Evolutionary conservation across 2,888 invertebrate genomes (phyloP).

Genomic region (Muschampia plurimacula): DNA sequence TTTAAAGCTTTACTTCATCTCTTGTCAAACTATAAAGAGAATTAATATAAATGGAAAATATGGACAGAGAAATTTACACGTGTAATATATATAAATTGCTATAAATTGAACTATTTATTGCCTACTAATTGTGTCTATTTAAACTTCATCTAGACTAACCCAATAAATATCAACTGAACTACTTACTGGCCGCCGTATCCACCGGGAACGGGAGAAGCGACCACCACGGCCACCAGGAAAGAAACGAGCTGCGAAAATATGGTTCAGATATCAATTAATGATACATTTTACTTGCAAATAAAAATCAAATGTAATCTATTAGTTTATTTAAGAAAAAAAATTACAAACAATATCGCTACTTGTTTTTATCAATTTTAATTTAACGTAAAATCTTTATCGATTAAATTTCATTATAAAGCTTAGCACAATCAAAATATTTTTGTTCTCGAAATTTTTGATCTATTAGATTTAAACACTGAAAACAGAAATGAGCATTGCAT

Average conservation of each 20-base stretch:
- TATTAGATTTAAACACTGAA: neutral
- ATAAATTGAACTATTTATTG: too few relatives aligned
- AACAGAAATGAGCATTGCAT: neutral
- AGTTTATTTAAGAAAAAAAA: neutral
- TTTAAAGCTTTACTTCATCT: too few relatives aligned
- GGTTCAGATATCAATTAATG: neutral
- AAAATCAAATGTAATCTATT: too few relatives aligned
- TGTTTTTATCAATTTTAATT: neutral
- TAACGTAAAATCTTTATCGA: too few relatives aligned
- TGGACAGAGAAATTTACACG: too few relatives aligned
- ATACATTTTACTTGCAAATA: neutral
- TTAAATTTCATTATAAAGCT: neutral
- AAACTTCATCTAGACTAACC: too few relatives aligned
- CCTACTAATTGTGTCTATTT: too few relatives aligned
- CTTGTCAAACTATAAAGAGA: too few relatives aligned
- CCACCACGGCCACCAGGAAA: constrained; percentile 65
- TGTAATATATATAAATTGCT: too few relatives aligned
- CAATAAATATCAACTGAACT: constrained; percentile 1
- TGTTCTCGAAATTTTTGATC: neutral
- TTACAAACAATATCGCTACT: neutral
- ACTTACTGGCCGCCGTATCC: constrained; percentile 75
- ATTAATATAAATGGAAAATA: too few relatives aligned
- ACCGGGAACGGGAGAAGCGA: constrained; percentile 73
- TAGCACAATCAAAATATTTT: too few relatives aligned
- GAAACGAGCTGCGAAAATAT: constrained; percentile 66